phyloP scores from a whole-genome alignment of 2,797 vertebrate genomes.

The Ceyx erithaca region DNA sequence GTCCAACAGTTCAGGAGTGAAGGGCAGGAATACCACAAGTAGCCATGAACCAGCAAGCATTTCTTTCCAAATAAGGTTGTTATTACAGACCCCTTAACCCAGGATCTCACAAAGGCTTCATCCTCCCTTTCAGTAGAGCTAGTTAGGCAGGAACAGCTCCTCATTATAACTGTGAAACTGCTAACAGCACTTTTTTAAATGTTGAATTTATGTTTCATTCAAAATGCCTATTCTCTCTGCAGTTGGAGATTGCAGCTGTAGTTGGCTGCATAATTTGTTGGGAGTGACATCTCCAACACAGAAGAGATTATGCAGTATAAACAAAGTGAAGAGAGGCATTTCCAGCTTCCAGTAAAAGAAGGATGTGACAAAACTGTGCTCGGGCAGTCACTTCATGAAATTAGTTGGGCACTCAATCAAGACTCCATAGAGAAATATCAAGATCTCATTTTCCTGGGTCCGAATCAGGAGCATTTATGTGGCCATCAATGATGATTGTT shows the following conservation, averaged over 20 bases:
- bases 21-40: neutral
- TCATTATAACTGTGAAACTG: neutral
- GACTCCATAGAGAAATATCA: neutral
- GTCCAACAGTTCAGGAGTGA: neutral
- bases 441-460: neutral
- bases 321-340: neutral
- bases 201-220: neutral
- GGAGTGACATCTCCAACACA: neutral
- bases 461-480: neutral
- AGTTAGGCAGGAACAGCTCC: neutral
- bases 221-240: neutral
- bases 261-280: neutral
- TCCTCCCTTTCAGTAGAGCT: neutral
- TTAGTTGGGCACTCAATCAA: neutral
- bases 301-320: slow-evolving; percentile 7
- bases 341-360: neutral
- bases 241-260: slow-evolving; percentile 37
- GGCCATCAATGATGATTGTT: neutral
- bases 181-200: neutral
- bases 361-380: neutral
- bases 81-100: neutral
- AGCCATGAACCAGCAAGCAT: neutral
- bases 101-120: neutral
- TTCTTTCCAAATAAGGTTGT: neutral
- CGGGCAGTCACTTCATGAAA: neutral